Percentiles rank a stretch among this genome's conserved stretches.
phyloP scores from a whole-genome alignment of 2,888 invertebrate species.

The Sepioteuthis lessoniana region DNA sequence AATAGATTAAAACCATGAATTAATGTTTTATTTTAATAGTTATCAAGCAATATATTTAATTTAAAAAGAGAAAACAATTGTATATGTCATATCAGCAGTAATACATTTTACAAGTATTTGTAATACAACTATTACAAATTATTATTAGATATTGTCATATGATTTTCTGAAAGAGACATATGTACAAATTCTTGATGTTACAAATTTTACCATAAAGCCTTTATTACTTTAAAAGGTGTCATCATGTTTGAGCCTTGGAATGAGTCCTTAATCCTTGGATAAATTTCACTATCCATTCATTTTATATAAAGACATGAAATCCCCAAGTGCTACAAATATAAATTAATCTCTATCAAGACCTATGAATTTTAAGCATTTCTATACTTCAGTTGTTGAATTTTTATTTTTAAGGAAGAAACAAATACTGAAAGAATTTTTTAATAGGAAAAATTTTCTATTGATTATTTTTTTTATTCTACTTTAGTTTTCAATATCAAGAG shows the following conservation, averaged over 20 bases:
- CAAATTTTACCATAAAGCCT: too few species aligned
- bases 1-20: too few species aligned
- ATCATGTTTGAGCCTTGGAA: background rate
- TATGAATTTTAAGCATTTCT: background rate
- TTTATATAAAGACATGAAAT: background rate
- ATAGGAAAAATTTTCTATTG: background rate
- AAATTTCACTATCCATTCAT: background rate
- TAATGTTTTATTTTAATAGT: too few species aligned
- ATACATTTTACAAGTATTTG: too few species aligned
- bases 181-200: too few species aligned
- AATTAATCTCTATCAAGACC: background rate
- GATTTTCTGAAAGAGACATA: too few species aligned
- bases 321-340: background rate
- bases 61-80: too few species aligned
- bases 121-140: too few species aligned
- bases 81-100: too few species aligned
- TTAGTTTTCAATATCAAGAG: constrained; percentile 53
- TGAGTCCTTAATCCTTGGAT: background rate
- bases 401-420: background rate
- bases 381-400: background rate
- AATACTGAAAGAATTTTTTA: background rate
- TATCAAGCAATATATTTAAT: too few species aligned
- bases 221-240: too few species aligned
- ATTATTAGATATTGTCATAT: too few species aligned
- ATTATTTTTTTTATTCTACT: background rate